phyloP scores from a whole-genome alignment of 2,797 vertebrate species.

The Fistularia commersonii region DNA sequence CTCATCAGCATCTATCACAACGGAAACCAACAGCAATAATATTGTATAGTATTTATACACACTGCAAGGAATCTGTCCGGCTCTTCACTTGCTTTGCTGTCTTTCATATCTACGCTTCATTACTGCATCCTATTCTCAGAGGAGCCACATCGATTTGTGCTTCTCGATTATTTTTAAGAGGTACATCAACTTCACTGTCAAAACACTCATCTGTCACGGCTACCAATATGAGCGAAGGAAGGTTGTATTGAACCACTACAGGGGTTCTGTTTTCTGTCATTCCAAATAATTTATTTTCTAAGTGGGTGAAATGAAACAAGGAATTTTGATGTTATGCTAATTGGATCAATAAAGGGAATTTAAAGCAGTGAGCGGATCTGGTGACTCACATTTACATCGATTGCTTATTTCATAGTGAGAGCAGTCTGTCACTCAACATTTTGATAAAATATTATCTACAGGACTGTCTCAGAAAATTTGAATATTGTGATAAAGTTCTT shows the following conservation, averaged over 20 bases:
- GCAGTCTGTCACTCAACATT: background rate
- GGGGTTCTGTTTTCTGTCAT: slow-evolving; percentile 14
- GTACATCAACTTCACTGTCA: slow-evolving; percentile 30
- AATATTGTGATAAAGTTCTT: no score
- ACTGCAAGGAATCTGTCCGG: slow-evolving; percentile 11
- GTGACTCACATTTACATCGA: slow-evolving; percentile 5
- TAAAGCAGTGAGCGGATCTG: slow-evolving; percentile 21
- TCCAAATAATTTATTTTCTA: slow-evolving; percentile 9
- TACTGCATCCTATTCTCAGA: slow-evolving; percentile 21
- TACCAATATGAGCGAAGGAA: slow-evolving; percentile 27
- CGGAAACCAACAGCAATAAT: slow-evolving; percentile 56
- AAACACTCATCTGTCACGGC: slow-evolving; percentile 37
- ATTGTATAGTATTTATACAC: slow-evolving; percentile 49
- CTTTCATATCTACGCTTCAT: slow-evolving; percentile 21
- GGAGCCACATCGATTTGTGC: slow-evolving; percentile 26
- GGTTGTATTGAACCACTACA: slow-evolving; percentile 15
- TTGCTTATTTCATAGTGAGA: slow-evolving; percentile 2
- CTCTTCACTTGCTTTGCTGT: slow-evolving; percentile 21
- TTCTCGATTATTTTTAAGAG: slow-evolving; percentile 13
- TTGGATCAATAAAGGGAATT: slow-evolving; percentile 57
- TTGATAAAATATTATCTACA: no score
- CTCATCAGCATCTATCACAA: slow-evolving; percentile 34
- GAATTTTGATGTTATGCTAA: slow-evolving; percentile 36
- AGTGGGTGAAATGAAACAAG: slow-evolving; percentile 19
- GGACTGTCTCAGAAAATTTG: no score